phyloP scores from a whole-genome alignment of 1,140 invertebrate species.

The Lordiphosa stackelbergi region DNA sequence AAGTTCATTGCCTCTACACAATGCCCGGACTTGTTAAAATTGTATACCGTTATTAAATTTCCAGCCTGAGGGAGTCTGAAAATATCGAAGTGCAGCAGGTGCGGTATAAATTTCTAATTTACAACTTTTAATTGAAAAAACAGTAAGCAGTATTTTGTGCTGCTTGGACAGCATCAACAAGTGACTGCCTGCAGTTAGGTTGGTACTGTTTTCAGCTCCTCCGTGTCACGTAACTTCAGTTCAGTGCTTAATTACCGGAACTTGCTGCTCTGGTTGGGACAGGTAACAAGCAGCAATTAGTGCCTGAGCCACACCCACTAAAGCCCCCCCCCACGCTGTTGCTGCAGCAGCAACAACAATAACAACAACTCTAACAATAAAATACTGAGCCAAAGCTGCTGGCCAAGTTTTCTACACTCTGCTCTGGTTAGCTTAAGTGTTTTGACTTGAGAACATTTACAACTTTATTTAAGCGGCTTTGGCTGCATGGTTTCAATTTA shows the following conservation, averaged over 20 bases:
- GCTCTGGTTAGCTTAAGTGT: constrained; percentile 34
- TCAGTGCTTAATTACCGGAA: constrained; percentile 46
- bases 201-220: constrained; percentile 7
- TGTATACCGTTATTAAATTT: constrained; percentile 47
- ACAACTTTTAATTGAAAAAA: constrained; percentile 54
- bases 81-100: constrained; percentile 12
- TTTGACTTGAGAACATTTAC: constrained; percentile 36
- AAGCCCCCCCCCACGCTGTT: neutral
- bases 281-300: constrained; percentile 42
- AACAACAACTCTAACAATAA: constrained; percentile 4
- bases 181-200: constrained; percentile 13
- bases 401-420: constrained; percentile 19
- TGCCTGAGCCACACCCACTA: constrained; percentile 34
- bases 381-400: constrained; percentile 17
- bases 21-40: constrained; percentile 28
- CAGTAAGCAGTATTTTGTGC: constrained; percentile 46
- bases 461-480: constrained; percentile 47
- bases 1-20: constrained; percentile 41
- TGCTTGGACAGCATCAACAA: constrained; percentile 32
- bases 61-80: constrained; percentile 1
- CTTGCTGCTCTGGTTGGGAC: constrained; percentile 26
- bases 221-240: constrained; percentile 31
- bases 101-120: constrained; percentile 38
- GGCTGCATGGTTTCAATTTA: constrained; percentile 2
- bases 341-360: neutral